These are phyloP conservation scores for Upupa epops DNA, from an alignment of 2,113 vertebrate genomes.

Conservation along the genomic window DNA sequence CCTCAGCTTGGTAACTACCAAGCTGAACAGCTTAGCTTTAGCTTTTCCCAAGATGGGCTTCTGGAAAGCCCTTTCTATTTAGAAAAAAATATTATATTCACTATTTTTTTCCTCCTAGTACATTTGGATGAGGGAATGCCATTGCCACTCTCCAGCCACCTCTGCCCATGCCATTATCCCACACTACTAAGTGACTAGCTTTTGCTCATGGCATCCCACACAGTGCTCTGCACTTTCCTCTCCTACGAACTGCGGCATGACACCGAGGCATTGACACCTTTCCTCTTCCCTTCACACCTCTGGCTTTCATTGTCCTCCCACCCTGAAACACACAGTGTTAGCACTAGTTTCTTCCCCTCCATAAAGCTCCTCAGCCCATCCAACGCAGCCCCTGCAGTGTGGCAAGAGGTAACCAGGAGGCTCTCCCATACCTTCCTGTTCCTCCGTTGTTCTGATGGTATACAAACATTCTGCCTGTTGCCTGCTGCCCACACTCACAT, in stretches of 20 bases:
- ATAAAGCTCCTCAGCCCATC: not conserved
- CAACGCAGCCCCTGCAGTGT: not conserved
- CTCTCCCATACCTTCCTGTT: not conserved
- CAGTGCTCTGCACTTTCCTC: not conserved
- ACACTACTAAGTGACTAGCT: not conserved
- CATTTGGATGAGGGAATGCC: not conserved
- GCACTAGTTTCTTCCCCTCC: not conserved
- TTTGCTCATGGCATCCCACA: accelerated
- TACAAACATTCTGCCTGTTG: not conserved
- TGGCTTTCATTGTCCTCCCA: not conserved
- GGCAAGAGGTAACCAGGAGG: not conserved
- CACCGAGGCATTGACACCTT: not conserved
- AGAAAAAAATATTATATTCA: too few relatives aligned
- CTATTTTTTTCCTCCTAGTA: not conserved
- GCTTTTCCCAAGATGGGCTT: not conserved
- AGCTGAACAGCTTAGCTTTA: not conserved
- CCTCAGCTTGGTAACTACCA: not conserved
- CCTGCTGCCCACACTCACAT: not conserved
- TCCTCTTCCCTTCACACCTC: not conserved
- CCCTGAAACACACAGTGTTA: not conserved
- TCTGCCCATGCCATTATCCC: not conserved
- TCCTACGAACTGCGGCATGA: not conserved
- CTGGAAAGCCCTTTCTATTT: not conserved
- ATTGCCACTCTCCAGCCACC: not conserved
- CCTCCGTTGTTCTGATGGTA: not conserved